These are phyloP conservation scores for Pteropus rufus DNA, from an alignment of 2,797 vertebrate genomes.

Conservation along the genomic window DNA sequence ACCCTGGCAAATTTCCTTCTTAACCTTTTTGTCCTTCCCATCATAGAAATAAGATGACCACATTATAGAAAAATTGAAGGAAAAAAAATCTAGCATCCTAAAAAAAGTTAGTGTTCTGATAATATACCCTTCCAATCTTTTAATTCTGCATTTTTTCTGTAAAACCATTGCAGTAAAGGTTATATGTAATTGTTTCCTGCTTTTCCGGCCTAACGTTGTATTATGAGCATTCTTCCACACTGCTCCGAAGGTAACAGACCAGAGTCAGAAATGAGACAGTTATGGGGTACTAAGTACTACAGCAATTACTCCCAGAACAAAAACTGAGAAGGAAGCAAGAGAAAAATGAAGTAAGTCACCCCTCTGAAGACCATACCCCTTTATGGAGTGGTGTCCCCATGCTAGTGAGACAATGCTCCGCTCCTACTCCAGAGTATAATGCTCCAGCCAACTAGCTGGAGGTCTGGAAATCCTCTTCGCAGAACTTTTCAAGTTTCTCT, in stretches of 20 bases:
- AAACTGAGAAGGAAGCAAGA: neutral
- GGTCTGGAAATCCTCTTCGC: neutral
- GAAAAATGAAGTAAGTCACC: neutral
- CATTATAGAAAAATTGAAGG: neutral
- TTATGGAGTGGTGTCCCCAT: neutral
- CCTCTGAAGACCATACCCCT: neutral
- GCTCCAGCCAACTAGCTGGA: neutral
- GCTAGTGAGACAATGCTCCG: neutral
- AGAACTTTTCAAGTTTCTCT: neutral
- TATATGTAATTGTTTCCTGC: neutral
- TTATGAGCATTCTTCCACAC: neutral
- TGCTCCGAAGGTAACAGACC: neutral
- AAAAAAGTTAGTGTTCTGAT: neutral
- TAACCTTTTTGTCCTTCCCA: neutral
- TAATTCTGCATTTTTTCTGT: neutral
- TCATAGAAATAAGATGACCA: constrained; percentile 15
- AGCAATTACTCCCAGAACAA: constrained; percentile 22
- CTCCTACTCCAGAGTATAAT: neutral
- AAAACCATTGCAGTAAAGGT: neutral
- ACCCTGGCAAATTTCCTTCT: neutral
- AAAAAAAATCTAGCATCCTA: neutral
- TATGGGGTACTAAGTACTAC: neutral
- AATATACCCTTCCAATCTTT: neutral
- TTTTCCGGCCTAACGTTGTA: neutral
- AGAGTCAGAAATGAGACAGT: neutral